phyloP scores from a whole-genome alignment of 2,797 vertebrate genomes.

The Stomatorhinus walkeri region DNA sequence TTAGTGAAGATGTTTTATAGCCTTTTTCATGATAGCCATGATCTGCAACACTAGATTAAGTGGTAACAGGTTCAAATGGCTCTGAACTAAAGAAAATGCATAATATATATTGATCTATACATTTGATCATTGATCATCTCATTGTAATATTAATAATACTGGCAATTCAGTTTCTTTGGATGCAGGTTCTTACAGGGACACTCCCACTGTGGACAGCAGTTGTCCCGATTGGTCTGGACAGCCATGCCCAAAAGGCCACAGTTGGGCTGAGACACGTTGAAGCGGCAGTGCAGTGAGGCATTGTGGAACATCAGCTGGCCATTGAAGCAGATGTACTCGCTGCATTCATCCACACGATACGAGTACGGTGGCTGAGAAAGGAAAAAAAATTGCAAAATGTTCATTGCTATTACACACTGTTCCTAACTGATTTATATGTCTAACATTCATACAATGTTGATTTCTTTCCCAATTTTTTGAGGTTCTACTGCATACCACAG shows the following conservation, averaged over 20 bases:
- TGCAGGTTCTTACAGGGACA: slow-evolving; percentile 79
- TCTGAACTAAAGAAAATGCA: slow-evolving; percentile 1
- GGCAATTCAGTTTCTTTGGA: neutral
- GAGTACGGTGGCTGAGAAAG: slow-evolving; percentile 75
- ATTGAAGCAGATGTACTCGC: slow-evolving; percentile 86
- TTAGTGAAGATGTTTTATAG: neutral
- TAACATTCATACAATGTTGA: neutral
- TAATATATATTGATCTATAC: neutral
- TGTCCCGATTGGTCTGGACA: slow-evolving; percentile 80
- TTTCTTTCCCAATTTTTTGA: neutral
- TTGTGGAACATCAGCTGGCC: slow-evolving; percentile 85
- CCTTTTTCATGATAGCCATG: neutral
- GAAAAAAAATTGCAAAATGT: neutral
- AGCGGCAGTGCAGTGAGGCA: slow-evolving; percentile 82
- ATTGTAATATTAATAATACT: neutral
- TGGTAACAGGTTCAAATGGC: neutral
- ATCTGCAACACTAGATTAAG: neutral
- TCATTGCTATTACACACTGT: neutral
- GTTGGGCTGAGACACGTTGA: slow-evolving; percentile 73
- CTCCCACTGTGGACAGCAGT: slow-evolving; percentile 92
- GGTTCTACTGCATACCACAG: neutral
- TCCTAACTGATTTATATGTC: neutral
- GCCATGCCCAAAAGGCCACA: slow-evolving; percentile 90
- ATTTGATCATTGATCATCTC: neutral
- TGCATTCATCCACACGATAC: slow-evolving; percentile 82